phyloP scores from a whole-genome alignment of 92 coral and sea anemone species.

The Epizoanthus stellaris region DNA sequence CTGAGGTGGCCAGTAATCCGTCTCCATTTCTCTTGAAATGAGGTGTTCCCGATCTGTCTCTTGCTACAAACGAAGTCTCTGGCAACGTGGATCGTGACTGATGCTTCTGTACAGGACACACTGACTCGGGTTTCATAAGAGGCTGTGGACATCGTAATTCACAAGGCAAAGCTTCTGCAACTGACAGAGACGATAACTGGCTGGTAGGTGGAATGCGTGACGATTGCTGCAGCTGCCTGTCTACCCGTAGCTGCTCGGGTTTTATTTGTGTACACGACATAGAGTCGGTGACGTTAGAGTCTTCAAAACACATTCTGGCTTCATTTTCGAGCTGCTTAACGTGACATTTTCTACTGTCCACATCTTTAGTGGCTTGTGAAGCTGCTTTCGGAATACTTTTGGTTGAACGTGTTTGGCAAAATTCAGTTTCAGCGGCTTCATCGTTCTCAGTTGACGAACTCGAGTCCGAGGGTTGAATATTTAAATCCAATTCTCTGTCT shows the following conservation, averaged over 20 bases:
- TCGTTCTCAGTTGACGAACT: neutral
- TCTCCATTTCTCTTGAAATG: neutral
- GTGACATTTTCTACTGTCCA: neutral
- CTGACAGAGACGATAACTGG: neutral
- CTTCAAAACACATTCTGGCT: neutral
- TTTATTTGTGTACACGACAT: neutral
- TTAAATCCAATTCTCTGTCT: neutral
- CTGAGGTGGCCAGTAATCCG: neutral
- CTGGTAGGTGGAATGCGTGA: neutral
- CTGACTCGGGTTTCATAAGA: neutral
- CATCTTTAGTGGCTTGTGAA: neutral
- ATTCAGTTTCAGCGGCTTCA: neutral
- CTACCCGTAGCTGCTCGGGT: neutral
- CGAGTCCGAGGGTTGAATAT: neutral
- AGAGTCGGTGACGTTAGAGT: neutral
- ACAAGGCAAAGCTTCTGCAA: neutral
- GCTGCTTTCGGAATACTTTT: no score
- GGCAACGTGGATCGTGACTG: neutral
- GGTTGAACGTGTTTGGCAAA: neutral
- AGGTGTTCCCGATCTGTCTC: neutral
- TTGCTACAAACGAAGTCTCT: no score
- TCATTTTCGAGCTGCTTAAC: no score
- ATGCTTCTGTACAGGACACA: neutral
- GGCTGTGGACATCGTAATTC: neutral
- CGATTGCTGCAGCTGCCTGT: neutral